Percentiles rank a stretch among this genome's conserved stretches.
phyloP scores from a whole-genome alignment of 2,888 invertebrate genomes.

The Nowickia ferox region DNA sequence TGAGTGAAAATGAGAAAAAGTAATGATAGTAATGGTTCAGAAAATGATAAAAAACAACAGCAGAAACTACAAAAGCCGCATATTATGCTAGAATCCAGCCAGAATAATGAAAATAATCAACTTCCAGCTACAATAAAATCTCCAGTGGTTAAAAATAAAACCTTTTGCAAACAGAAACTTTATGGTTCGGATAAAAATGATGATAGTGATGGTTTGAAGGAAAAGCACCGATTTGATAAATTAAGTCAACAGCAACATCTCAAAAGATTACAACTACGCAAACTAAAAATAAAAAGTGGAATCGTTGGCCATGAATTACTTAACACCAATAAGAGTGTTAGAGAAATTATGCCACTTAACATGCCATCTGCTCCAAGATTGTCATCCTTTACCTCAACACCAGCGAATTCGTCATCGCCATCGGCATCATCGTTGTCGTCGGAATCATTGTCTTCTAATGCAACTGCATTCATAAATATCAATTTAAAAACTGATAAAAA shows the following conservation, averaged over 20 bases:
- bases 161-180: no score
- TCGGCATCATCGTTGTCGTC: constrained; percentile 36
- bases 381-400: constrained; percentile 26
- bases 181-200: neutral
- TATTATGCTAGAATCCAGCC: constrained; percentile 11
- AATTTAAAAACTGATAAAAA: constrained; percentile 29
- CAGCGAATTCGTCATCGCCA: constrained; percentile 7
- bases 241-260: neutral
- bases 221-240: neutral
- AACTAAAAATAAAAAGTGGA: neutral
- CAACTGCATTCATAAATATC: constrained; percentile 32
- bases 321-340: neutral
- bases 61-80: neutral
- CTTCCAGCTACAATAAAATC: neutral
- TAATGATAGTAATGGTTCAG: constrained; percentile 1
- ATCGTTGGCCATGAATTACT: constrained; percentile 1
- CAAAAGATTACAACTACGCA: neutral
- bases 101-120: neutral
- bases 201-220: neutral
- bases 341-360: constrained; percentile 12
- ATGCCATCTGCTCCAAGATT: constrained; percentile 34
- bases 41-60: neutral
- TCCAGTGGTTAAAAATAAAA: no score
- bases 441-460: constrained; percentile 42
- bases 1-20: constrained; percentile 36